These are phyloP conservation scores for Drosophila infuscata DNA, from an alignment of 2,888 invertebrate genomes.

Conservation along the genomic window DNA sequence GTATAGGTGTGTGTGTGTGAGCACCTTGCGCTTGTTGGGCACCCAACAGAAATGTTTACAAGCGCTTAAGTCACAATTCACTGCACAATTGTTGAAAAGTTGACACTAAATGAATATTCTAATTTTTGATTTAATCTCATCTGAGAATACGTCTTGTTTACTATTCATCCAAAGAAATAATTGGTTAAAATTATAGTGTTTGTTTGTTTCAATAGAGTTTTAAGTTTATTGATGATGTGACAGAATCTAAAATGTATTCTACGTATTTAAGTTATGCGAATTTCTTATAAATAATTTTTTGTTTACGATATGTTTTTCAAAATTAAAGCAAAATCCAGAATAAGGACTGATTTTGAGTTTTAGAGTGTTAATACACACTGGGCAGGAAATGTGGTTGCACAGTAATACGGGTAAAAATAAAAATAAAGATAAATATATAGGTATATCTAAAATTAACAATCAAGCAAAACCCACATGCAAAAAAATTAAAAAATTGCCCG, in stretches of 20 bases:
- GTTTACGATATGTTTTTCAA: no score
- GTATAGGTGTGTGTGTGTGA: conserved; percentile 6
- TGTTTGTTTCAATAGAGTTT: not conserved
- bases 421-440: not conserved
- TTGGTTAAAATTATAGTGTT: not conserved
- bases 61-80: not conserved
- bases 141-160: not conserved
- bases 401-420: not conserved
- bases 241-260: not conserved
- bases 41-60: conserved; percentile 25
- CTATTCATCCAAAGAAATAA: not conserved
- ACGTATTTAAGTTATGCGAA: not conserved
- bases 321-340: no score
- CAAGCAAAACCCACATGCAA: no score
- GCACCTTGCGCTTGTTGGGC: conserved; percentile 35
- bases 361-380: not conserved
- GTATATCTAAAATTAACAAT: not conserved
- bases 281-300: not conserved
- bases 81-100: conserved; percentile 1
- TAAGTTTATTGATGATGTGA: not conserved
- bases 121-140: not conserved
- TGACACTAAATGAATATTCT: not conserved
- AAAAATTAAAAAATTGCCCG: not conserved
- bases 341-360: no score
- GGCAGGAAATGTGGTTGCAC: not conserved